Evolutionary conservation across 1,140 invertebrate genomes (phyloP).

Genomic region (Cherax destructor): DNA sequence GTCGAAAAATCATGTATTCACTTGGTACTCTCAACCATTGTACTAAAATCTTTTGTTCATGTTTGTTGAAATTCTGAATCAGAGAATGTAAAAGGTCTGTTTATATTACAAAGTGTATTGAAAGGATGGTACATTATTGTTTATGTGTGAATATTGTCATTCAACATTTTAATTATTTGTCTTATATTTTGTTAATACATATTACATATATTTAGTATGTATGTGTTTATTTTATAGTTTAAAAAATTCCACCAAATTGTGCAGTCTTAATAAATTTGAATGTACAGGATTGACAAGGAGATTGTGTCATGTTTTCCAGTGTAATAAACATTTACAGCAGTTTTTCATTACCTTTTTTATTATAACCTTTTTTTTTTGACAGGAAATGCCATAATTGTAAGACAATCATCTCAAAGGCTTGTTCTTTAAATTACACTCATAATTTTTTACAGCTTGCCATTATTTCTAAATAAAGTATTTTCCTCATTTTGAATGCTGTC

Average conservation of each 20-base stretch:
- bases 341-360: too few species aligned
- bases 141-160: not conserved
- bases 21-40: not conserved
- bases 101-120: not conserved
- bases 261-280: not conserved
- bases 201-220: not conserved
- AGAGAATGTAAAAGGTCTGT: not conserved
- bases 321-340: slow-evolving; percentile 25
- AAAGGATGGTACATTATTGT: not conserved
- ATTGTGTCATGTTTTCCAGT: slow-evolving; percentile 26
- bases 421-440: too few species aligned
- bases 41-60: not conserved
- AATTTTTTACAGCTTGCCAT: too few species aligned
- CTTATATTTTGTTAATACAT: not conserved
- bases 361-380: too few species aligned
- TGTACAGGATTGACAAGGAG: not conserved
- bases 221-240: not conserved
- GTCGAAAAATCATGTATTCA: too few species aligned
- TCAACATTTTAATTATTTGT: not conserved
- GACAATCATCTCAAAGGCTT: too few species aligned
- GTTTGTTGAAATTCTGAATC: not conserved
- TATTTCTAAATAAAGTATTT: too few species aligned
- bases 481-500: too few species aligned
- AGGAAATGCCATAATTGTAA: too few species aligned
- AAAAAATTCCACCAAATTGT: not conserved